Base-by-base conservation (phyloP, 2,888 invertebrate genomes). In the Drosophila stalkeri region DNA sequence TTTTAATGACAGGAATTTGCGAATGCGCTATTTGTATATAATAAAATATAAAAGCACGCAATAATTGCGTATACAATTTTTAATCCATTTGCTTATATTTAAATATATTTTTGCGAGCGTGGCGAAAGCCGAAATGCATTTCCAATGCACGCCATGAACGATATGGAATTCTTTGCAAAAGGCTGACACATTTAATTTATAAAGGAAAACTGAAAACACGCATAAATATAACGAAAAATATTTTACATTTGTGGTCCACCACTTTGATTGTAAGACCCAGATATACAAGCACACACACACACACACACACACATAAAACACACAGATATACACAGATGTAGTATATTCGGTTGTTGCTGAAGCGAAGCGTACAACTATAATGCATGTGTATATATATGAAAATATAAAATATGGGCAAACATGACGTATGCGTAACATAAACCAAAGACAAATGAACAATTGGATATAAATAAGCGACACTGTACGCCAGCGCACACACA, bases 351-450 rank as follows among this genome's bases (percentile, higher is more conserved):
- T 43, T 61, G 61, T 31, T 33, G 41, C 47, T 65, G 31, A 54
- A 59, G 62, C 63, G 44, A 44, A 33, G 52, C 56, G 51, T 60
- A 54, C 44, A n/a, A 46, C 41, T 52, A 52, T 77, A 72, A 69
- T 74, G 66, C 63, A 64, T 66, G 31, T n/a, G 35, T 64, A 59
- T 56, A 72, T 74, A 80, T 86, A 87, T 84, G 72, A 68, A 75
- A 81, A 82, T 75, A 80, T 86, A 89, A 87, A 85, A 86, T 87
- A 87, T 87, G 86, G 86, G 75, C 90, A 81, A 73, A 82, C 88
- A 89, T 87, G 90, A 87, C 88, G 86, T 89, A 89, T 89, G 90
- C 90, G 90, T 89, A 87, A 80, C 88, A 89, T 87, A 87, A 87
- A 87, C 86, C 86, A 87, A 89, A 87, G 86, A 82, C 86, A 87